Base-by-base conservation (phyloP, 2,797 vertebrate species). In the Enteromius trimaculatus region DNA sequence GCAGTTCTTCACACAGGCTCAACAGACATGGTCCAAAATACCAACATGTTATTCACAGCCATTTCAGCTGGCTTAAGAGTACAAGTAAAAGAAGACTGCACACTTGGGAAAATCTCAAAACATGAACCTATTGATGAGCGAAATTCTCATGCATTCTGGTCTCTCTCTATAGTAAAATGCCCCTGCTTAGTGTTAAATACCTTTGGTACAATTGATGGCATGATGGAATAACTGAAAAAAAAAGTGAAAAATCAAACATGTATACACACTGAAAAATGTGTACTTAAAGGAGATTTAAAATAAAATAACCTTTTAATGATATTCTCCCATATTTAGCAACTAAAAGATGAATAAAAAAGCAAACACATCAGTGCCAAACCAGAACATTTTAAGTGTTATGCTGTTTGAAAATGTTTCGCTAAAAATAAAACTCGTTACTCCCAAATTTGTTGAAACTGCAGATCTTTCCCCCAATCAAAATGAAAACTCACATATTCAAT, bases 151-250 rank as follows among this genome's bases (percentile, higher is more conserved):
- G 19, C 16, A 34, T 14, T n/a, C 65, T 29, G 9, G 13, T 26
- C n/a, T 55, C 42, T 70, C 3, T 70, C 26, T 55, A 42, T 4
- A 7, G 19, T 39, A 66, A 72, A 82, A 87, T 85, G 84, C 86
- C 85, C 64, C 70, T 66, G 69, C 72, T 84, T 90, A 87, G 90
- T 79, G 80, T 91, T 88, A 55, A 79, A 71, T 62, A 51, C 80
- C 79, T 90, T 84, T 86, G 85, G 68, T 81, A 75, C 55, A 79
- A 74, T 70, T 81, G 92, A 87, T 42, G 64, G 62, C 49, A 69
- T 68, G 64, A 37, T 79, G 80, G 44, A 71, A 76, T 84, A 79
- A 29, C 26, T 29, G 14, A 60, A 10, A 34, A 34, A 34, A 37
- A 37, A 37, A 37, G 42, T n/a, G 10, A 51, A 62, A 21, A 17